Evolutionary conservation across 2,113 vertebrate species (phyloP).

Genomic region (Gasterosteus aculeatus): DNA sequence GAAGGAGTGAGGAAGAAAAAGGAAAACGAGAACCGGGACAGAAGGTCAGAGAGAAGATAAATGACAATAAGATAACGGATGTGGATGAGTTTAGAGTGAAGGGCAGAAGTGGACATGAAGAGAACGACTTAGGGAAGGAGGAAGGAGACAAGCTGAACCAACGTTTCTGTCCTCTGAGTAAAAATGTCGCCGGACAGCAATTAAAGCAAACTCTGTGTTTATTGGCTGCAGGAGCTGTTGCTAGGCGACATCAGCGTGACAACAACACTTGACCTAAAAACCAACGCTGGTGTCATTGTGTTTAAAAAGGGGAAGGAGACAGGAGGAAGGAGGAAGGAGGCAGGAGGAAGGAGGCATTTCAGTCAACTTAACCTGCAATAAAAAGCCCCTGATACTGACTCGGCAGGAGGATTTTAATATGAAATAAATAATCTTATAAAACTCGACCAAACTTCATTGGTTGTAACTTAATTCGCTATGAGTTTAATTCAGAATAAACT

Average conservation of each 20-base stretch:
- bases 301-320: not conserved
- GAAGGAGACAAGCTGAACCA: not conserved
- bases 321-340: not conserved
- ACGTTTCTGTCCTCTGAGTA: not conserved
- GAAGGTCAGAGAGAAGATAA: not conserved
- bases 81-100: not conserved
- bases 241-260: not conserved
- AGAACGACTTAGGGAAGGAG: not conserved
- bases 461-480: too few species aligned
- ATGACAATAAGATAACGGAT: too few species aligned
- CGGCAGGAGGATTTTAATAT: too few species aligned
- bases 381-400: too few species aligned
- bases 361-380: too few species aligned
- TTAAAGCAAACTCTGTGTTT: not conserved
- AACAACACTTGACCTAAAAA: slow-evolving; percentile 5
- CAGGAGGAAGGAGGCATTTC: too few species aligned
- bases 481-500: not conserved
- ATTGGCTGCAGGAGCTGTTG: not conserved
- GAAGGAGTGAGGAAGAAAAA: too few species aligned
- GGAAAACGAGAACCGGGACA: too few species aligned
- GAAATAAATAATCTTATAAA: too few species aligned
- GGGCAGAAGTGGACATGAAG: not conserved
- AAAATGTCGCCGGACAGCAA: slow-evolving; percentile 13
- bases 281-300: not conserved
- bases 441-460: too few species aligned